Evolutionary conservation across 37 sponge, comb jelly and placozoan species (phyloP), one percentile per base, ranked within the genome.

Genomic region (Chondrilla cf. caribensis): DNA sequence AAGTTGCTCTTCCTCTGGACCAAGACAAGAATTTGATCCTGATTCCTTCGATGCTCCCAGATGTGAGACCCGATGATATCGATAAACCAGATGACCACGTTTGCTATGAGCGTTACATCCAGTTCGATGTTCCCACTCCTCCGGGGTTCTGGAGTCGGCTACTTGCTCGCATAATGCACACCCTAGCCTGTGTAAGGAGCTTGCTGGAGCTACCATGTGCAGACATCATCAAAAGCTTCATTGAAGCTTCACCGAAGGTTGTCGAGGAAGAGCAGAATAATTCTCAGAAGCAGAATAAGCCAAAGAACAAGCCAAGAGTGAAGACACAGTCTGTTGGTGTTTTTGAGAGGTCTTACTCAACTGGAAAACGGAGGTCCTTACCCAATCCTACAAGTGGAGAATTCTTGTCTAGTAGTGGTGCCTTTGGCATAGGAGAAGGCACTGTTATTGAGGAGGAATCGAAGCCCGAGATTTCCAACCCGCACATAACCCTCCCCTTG

Each of bases 121-220:
- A 64, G 11, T 82, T 73, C 25, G 29, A 32, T 15, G 76, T 73
- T 22, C 76, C 76, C 38, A 43, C 76, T 5, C 96, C 96, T 2
- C 89, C 91, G 6, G 93, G 96, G 22, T 93, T 93, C 79, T 96
- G 96, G 96, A 90, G 91, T 80, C 71, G 96, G 15, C 86, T 96
- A 33, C 79, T 96, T 21, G 89, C 96, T 0, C 84, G 96, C 1
- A 65, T 93, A 26, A 86, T 96, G 84, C 89, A 88, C 81, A 82
- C 86, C 17, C 66, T 92, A 3, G 54, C 54, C 11, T 60, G 62
- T 33, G 47, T 83, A 18, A 83, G 32, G 39, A 38, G 25, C 14
- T 24, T 60, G 15, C 59, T 83, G 64, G 64, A 62, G 15, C 64
- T 29, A 28, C 64, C 64, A 62, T 29, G 18, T 7, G 7, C 64